Percentiles rank a stretch among this genome's conserved stretches.
These are phyloP conservation scores for Diarsia brunnea DNA, from an alignment of 2,888 invertebrate species.

Conservation along the genomic window DNA sequence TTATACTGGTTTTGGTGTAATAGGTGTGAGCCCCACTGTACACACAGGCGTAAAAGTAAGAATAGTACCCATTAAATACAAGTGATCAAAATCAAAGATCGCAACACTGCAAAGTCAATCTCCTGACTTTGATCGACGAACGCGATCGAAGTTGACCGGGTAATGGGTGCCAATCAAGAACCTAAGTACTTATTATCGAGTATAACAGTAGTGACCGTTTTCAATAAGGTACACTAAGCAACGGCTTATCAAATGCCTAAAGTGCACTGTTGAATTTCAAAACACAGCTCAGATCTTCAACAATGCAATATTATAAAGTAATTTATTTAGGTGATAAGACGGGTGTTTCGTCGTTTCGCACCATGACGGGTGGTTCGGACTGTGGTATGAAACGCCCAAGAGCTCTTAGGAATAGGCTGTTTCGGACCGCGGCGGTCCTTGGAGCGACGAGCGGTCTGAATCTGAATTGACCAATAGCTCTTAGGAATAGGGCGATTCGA, in stretches of 20 bases:
- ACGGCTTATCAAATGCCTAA: background rate
- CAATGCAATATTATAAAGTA: background rate
- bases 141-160: background rate
- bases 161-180: background rate
- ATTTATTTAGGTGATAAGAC: too few species aligned
- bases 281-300: background rate
- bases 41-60: background rate
- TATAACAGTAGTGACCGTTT: background rate
- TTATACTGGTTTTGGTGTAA: background rate
- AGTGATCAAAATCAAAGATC: background rate
- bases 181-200: conserved; percentile 1
- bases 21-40: background rate
- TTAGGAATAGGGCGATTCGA: too few species aligned
- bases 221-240: background rate
- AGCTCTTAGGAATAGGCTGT: too few species aligned
- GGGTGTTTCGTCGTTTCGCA: too few species aligned
- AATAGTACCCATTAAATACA: background rate
- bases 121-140: background rate
- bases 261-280: background rate
- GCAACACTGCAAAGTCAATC: background rate
- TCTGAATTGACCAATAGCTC: too few species aligned
- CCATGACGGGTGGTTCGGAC: too few species aligned
- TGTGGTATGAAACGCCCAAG: too few species aligned
- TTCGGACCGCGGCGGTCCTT: too few species aligned
- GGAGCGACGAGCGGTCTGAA: too few species aligned